phyloP scores from a whole-genome alignment of 2,888 invertebrate species.

The Eilema sororculum region DNA sequence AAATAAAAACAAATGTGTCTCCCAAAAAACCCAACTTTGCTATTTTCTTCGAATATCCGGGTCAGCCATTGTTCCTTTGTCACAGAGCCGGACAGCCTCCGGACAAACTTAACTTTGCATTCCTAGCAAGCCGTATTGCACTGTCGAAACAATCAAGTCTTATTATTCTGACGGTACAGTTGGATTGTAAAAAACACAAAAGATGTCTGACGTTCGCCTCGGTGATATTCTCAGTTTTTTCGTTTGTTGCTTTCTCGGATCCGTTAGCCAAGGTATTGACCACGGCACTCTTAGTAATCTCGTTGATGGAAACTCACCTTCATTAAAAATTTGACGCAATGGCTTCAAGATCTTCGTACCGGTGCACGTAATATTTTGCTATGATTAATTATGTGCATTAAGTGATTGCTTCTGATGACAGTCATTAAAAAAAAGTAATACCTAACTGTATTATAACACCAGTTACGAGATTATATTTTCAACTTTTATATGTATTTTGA shows the following conservation, averaged over 20 bases:
- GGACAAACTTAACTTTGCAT: conserved; percentile 68
- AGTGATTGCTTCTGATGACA: conserved; percentile 10
- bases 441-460: neutral
- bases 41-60: conserved; percentile 78
- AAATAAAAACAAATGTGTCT: conserved; percentile 49
- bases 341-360: neutral
- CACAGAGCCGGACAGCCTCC: conserved; percentile 69
- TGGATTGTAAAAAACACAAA: conserved; percentile 62
- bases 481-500: too few species aligned
- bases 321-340: conserved; percentile 35
- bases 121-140: conserved; percentile 52
- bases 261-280: conserved; percentile 51
- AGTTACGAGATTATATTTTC: neutral
- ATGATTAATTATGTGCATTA: conserved; percentile 10
- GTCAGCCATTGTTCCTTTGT: conserved; percentile 81
- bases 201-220: conserved; percentile 67
- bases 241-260: conserved; percentile 63
- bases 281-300: conserved; percentile 61
- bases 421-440: neutral
- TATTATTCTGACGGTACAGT: conserved; percentile 46
- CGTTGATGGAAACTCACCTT: conserved; percentile 58
- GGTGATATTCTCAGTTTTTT: conserved; percentile 63
- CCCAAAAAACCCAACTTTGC: conserved; percentile 68
- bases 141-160: conserved; percentile 36
- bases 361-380: conserved; percentile 2